Conservation (phyloP, 2,888 invertebrate species). For the Dicyrtoma fusca region DNA sequence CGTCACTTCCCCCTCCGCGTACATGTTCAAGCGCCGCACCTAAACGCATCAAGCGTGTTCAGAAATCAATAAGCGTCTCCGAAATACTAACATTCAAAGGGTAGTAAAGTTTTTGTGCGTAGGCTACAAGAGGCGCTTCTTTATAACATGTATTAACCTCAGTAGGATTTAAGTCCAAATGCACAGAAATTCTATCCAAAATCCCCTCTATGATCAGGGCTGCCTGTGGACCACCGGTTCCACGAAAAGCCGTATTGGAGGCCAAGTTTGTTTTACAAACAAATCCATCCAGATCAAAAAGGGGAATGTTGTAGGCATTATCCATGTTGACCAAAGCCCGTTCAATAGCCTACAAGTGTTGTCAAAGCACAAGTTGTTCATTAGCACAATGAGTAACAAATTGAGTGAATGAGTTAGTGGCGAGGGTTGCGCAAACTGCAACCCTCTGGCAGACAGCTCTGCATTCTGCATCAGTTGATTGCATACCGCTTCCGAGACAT, state of each 20-base stretch:
- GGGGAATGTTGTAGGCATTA: constrained; percentile 70
- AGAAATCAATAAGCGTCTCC: background rate
- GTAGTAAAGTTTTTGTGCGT: no score
- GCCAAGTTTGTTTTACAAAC: constrained; percentile 86
- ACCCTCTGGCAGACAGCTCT: no score
- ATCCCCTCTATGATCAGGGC: constrained; percentile 84
- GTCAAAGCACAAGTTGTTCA: no score
- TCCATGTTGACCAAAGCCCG: constrained; percentile 81
- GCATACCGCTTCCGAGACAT: constrained; percentile 69
- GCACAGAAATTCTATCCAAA: constrained; percentile 74
- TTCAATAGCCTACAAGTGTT: constrained; percentile 70
- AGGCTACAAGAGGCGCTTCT: no score
- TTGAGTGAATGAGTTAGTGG: no score
- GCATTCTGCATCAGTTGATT: background rate
- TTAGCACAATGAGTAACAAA: no score
- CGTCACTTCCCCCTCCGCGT: constrained; percentile 74
- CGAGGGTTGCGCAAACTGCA: no score
- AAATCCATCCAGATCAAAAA: constrained; percentile 59
- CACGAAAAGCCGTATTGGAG: constrained; percentile 91
- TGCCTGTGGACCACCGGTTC: constrained; percentile 89
- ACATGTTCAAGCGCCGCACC: constrained; percentile 73
- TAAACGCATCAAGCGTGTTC: constrained; percentile 51
- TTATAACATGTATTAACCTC: constrained; percentile 63
- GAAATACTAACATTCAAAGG: background rate
- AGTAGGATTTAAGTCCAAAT: constrained; percentile 68